phyloP scores from a whole-genome alignment of 2,888 invertebrate genomes.

The Andrena camellia region DNA sequence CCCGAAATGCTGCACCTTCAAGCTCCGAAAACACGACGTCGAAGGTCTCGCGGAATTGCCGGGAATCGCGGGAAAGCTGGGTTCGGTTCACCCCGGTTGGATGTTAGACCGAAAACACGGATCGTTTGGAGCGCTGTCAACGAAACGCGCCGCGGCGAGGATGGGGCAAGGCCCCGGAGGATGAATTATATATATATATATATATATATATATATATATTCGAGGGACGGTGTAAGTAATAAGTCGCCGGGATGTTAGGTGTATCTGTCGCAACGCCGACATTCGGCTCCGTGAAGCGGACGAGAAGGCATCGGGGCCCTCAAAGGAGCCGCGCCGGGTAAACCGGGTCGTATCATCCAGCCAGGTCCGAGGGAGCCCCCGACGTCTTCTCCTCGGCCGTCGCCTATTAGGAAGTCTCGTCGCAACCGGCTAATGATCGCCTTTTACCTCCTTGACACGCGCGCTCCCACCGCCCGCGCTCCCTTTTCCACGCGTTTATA shows the following conservation, averaged over 20 bases:
- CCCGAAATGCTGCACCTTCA: background rate
- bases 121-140: slow-evolving; percentile 17
- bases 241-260: slow-evolving; percentile 67
- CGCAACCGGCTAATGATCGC: slow-evolving; percentile 81
- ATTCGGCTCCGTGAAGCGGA: slow-evolving; percentile 74
- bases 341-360: slow-evolving; percentile 78
- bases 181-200: slow-evolving; percentile 62
- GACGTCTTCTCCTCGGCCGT: slow-evolving; percentile 80
- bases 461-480: slow-evolving; percentile 28
- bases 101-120: slow-evolving; percentile 24
- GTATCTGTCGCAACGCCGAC: slow-evolving; percentile 74
- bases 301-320: slow-evolving; percentile 73
- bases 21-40: too few species aligned
- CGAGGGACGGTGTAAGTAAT: slow-evolving; percentile 59
- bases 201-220: slow-evolving; percentile 64
- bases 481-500: slow-evolving; percentile 40
- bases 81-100: background rate
- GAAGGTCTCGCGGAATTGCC: too few species aligned
- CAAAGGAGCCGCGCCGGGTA: slow-evolving; percentile 80
- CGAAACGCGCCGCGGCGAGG: background rate
- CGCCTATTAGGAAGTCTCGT: slow-evolving; percentile 82
- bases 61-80: too few species aligned
- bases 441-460: slow-evolving; percentile 63
- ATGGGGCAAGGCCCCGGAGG: slow-evolving; percentile 3
- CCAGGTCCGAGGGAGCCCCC: slow-evolving; percentile 68